A percentile compares a stretch with the other conserved stretches of the same genome.
phyloP scores from a whole-genome alignment of 2,888 invertebrate species.

The Ceramica pisi region DNA sequence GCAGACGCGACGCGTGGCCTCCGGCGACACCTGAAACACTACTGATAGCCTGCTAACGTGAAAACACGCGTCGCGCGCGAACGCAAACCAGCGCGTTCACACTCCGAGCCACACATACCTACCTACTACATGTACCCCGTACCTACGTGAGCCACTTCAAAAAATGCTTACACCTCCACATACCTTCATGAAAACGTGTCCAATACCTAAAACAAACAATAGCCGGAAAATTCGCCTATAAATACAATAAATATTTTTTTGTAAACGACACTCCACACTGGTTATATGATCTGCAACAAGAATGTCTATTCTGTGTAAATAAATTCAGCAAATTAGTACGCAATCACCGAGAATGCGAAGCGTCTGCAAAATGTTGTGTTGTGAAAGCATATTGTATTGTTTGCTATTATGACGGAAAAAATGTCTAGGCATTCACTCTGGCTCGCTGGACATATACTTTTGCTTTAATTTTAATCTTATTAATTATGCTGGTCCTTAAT shows the following conservation, averaged over 20 bases:
- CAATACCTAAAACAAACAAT: slow-evolving; percentile 60
- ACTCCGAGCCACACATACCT: slow-evolving; percentile 8
- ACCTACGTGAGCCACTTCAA: slow-evolving; percentile 39
- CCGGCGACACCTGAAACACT: slow-evolving; percentile 65
- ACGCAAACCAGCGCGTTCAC: slow-evolving; percentile 18
- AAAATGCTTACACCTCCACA: slow-evolving; percentile 55
- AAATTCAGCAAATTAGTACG: slow-evolving; percentile 76
- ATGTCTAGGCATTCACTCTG: slow-evolving; percentile 49
- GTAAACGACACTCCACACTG: slow-evolving; percentile 72
- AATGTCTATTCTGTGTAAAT: slow-evolving; percentile 81
- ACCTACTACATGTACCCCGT: slow-evolving; percentile 11
- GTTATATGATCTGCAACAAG: slow-evolving; percentile 79
- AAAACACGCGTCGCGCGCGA: slow-evolving; percentile 68
- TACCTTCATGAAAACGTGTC: slow-evolving; percentile 49
- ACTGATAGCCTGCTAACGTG: slow-evolving; percentile 68
- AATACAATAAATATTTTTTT: slow-evolving; percentile 68
- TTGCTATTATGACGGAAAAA: slow-evolving; percentile 58
- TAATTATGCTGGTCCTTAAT: background rate
- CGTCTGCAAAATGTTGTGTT: slow-evolving; percentile 75
- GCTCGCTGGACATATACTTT: slow-evolving; percentile 15
- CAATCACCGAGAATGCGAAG: slow-evolving; percentile 77
- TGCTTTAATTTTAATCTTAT: background rate
- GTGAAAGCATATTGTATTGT: slow-evolving; percentile 66
- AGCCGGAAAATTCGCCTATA: slow-evolving; percentile 57
- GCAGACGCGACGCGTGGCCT: slow-evolving; percentile 67